These are phyloP conservation scores for Picathartes gymnocephalus DNA, from an alignment of 2,113 vertebrate species.

Conservation along the genomic window DNA sequence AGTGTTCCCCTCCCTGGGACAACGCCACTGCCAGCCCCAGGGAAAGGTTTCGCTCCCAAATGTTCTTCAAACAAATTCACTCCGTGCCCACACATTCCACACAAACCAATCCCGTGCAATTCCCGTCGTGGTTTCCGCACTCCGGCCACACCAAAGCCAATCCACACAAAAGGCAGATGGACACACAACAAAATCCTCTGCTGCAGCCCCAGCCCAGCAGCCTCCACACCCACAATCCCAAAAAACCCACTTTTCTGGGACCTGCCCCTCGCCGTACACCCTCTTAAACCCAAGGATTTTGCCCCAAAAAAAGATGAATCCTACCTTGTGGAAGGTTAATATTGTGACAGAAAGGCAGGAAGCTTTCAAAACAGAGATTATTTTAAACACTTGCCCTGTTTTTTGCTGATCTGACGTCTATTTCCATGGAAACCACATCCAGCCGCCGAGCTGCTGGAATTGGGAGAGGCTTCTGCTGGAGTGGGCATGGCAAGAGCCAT, in stretches of 20 bases:
- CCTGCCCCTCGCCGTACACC: background rate
- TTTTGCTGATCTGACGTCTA: conserved; percentile 69
- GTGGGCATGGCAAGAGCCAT: conserved; percentile 13
- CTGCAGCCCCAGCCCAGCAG: background rate
- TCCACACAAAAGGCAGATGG: background rate
- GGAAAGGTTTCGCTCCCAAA: rapidly evolving
- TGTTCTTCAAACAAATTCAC: background rate
- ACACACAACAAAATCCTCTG: background rate
- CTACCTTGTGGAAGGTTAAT: conserved; percentile 64
- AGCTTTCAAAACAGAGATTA: conserved; percentile 76
- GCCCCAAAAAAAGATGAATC: background rate
- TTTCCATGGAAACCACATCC: conserved; percentile 80
- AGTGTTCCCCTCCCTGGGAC: background rate
- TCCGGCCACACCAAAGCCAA: background rate
- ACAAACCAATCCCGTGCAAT: rapidly evolving
- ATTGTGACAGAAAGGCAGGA: conserved; percentile 69
- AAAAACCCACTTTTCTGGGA: background rate
- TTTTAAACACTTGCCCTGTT: conserved; percentile 67
- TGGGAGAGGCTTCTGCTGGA: conserved; percentile 47
- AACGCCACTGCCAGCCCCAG: rapidly evolving
- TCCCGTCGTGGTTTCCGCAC: background rate
- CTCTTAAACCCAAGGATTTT: background rate
- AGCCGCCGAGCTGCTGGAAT: conserved; percentile 58
- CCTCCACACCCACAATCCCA: background rate
- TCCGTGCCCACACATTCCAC: rapidly evolving